Conservation (phyloP, 2,888 invertebrate genomes). For the Leptinotarsa haldemani region DNA sequence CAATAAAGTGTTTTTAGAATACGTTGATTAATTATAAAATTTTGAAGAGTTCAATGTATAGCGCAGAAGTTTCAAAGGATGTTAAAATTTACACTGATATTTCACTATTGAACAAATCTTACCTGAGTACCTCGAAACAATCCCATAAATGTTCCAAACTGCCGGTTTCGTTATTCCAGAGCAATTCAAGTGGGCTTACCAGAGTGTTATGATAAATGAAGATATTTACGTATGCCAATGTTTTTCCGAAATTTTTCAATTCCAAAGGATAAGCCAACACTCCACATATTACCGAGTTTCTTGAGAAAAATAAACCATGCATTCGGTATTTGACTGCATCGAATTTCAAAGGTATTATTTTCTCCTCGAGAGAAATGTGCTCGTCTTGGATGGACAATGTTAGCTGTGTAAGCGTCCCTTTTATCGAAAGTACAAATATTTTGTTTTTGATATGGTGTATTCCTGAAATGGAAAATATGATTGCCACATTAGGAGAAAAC, state of each 20-base stretch:
- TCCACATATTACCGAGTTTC: slow-evolving; percentile 55
- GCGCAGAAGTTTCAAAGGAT: too few relatives aligned
- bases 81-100: too few relatives aligned
- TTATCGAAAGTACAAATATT: slow-evolving; percentile 55
- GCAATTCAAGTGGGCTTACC: slow-evolving; percentile 54
- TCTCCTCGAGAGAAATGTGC: slow-evolving; percentile 55
- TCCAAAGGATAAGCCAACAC: slow-evolving; percentile 56
- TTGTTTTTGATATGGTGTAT: slow-evolving; percentile 54
- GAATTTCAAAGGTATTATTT: slow-evolving; percentile 55
- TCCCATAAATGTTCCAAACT: slow-evolving; percentile 60
- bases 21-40: too few relatives aligned
- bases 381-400: slow-evolving; percentile 50
- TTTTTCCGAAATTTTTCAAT: slow-evolving; percentile 49
- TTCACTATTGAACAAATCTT: slow-evolving; percentile 22
- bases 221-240: slow-evolving; percentile 52
- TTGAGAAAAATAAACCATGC: slow-evolving; percentile 57
- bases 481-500: neutral
- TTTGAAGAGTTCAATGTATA: too few relatives aligned
- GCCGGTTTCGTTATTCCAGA: slow-evolving; percentile 55
- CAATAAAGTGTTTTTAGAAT: too few relatives aligned
- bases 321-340: slow-evolving; percentile 54
- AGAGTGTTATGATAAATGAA: slow-evolving; percentile 54
- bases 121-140: slow-evolving; percentile 62
- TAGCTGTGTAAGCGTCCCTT: slow-evolving; percentile 57
- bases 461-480: slow-evolving; percentile 48